A percentile compares a stretch with the other conserved stretches of the same genome.
phyloP scores from a whole-genome alignment of 2,888 invertebrate species.

The Phaonia tiefii region DNA sequence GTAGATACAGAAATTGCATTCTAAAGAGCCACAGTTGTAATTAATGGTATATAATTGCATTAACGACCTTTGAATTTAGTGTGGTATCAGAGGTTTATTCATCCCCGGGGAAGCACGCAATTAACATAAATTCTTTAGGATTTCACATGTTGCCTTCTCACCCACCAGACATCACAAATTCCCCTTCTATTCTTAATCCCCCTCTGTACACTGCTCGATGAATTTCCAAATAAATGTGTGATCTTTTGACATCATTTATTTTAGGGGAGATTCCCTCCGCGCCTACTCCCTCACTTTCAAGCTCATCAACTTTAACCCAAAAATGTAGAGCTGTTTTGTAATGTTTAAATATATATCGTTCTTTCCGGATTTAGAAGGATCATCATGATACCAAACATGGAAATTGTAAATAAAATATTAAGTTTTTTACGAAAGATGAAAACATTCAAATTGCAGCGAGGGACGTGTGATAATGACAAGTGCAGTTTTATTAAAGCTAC shows the following conservation, averaged over 20 bases:
- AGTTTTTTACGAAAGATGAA: background rate
- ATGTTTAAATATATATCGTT: constrained; percentile 10
- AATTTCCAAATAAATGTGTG: constrained; percentile 29
- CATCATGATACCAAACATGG: constrained; percentile 27
- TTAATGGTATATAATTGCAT: constrained; percentile 15
- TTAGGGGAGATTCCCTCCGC: background rate
- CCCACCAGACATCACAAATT: background rate
- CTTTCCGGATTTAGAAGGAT: background rate
- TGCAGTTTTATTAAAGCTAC: too few relatives aligned
- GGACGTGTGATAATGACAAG: background rate
- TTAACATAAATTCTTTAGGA: constrained; percentile 25
- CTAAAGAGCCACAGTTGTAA: background rate
- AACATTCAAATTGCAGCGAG: background rate
- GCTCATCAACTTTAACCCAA: background rate
- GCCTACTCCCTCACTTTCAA: background rate
- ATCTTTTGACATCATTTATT: constrained; percentile 40
- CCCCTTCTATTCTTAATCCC: constrained; percentile 17
- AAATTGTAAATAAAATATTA: constrained; percentile 29
- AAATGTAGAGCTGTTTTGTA: background rate
- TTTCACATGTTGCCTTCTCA: background rate
- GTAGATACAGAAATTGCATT: background rate
- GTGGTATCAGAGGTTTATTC: background rate
- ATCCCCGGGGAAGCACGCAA: background rate
- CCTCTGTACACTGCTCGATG: background rate
- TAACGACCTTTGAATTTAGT: constrained; percentile 16